Conservation (phyloP, 2,888 invertebrate species). For the Eudasyphora cyanicolor region DNA sequence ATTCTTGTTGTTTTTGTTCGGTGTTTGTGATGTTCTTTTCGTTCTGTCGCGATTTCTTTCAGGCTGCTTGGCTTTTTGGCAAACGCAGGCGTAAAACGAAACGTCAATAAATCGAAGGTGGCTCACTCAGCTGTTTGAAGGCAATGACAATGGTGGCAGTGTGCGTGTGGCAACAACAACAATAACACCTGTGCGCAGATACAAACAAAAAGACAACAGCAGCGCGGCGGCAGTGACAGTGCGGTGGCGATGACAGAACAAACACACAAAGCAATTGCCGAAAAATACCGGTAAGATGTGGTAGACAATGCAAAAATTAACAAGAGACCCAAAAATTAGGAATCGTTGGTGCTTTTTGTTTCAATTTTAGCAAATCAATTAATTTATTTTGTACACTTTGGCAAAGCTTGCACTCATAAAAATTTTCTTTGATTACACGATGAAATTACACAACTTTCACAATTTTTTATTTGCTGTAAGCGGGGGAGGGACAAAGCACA, state of each 20-base stretch:
- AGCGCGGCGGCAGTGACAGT: neutral
- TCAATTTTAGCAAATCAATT: slow-evolving; percentile 21
- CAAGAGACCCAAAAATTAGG: too few species aligned
- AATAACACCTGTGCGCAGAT: slow-evolving; percentile 29
- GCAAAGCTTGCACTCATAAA: too few species aligned
- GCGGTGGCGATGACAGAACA: too few species aligned
- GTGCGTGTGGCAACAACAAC: slow-evolving; percentile 9
- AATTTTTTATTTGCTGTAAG: neutral
- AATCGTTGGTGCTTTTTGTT: neutral
- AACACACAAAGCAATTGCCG: slow-evolving; percentile 25
- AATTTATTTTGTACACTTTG: neutral
- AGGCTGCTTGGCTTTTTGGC: slow-evolving; percentile 29
- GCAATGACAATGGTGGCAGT: slow-evolving; percentile 10
- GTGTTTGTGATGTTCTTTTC: neutral
- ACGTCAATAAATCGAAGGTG: slow-evolving; percentile 62
- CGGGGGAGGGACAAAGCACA: neutral
- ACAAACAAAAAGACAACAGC: slow-evolving; percentile 9
- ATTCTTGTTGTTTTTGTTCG: neutral
- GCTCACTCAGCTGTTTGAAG: slow-evolving; percentile 41
- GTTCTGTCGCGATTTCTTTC: neutral
- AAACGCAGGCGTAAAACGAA: slow-evolving; percentile 57
- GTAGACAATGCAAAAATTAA: neutral
- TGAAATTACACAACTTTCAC: neutral
- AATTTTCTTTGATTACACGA: neutral
- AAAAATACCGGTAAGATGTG: slow-evolving; percentile 58